Evolutionary conservation across 1,140 invertebrate species (phyloP).

Genomic region (Drosophila mauritiana): DNA sequence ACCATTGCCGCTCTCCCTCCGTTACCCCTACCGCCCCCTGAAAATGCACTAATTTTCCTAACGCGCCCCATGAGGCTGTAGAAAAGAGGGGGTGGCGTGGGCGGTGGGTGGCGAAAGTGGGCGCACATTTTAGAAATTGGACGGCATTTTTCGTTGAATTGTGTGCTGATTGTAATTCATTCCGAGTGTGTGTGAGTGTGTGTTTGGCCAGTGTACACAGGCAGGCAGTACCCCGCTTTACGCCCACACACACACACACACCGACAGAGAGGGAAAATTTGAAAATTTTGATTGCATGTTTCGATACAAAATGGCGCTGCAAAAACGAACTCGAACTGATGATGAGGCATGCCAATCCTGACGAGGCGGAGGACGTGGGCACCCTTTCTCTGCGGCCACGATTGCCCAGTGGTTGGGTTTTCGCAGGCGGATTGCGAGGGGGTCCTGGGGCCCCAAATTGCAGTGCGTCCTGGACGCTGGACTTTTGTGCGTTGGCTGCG

Average conservation of each 20-base stretch:
- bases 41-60: constrained; percentile 79
- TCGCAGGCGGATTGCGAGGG: not conserved
- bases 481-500: constrained; percentile 57
- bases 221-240: not conserved
- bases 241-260: constrained; percentile 23
- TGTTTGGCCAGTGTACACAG: constrained; percentile 64
- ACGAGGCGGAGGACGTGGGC: constrained; percentile 47
- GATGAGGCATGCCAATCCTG: constrained; percentile 81
- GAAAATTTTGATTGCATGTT: constrained; percentile 84
- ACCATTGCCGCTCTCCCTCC: not conserved
- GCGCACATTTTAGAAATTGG: constrained; percentile 80
- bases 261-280: constrained; percentile 72
- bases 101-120: no score
- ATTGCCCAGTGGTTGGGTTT: constrained; percentile 35
- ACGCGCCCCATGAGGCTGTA: constrained; percentile 62
- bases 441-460: constrained; percentile 48
- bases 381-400: constrained; percentile 35
- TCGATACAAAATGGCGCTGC: constrained; percentile 81
- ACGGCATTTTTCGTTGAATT: constrained; percentile 83
- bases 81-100: constrained; percentile 11
- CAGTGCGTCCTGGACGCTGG: constrained; percentile 63
- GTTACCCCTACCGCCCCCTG: not conserved
- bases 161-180: constrained; percentile 83
- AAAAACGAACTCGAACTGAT: constrained; percentile 70
- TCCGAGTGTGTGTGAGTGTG: constrained; percentile 55